Conservation (phyloP, 2,797 vertebrate genomes). For the Urocyon cinereoargenteus region DNA sequence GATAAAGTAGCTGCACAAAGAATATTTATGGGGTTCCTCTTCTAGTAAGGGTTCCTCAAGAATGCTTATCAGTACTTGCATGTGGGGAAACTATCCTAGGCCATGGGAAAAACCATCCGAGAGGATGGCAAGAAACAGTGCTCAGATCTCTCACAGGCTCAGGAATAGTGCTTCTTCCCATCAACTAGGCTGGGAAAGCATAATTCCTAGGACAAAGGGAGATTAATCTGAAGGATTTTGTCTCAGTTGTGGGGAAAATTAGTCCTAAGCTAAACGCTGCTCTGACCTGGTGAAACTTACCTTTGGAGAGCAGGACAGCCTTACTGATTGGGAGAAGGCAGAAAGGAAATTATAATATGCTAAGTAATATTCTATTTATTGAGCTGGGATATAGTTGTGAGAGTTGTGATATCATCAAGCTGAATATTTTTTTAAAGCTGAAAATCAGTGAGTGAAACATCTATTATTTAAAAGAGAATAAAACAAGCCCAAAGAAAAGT, state of each 20-base stretch:
- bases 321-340: not conserved
- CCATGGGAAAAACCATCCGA: not conserved
- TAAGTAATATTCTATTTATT: constrained; percentile 11
- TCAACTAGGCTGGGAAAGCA: not conserved
- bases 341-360: not conserved
- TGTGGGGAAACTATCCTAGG: not conserved
- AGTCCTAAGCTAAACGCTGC: not conserved
- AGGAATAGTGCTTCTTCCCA: not conserved
- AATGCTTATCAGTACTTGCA: not conserved
- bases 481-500: not conserved
- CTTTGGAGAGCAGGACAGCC: not conserved
- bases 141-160: not conserved
- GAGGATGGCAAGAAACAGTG: not conserved
- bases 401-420: not conserved
- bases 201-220: not conserved
- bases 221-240: not conserved
- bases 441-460: not conserved
- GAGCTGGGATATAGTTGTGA: not conserved
- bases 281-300: not conserved
- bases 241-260: not conserved
- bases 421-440: constrained; percentile 35
- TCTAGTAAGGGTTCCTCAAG: not conserved
- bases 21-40: not conserved
- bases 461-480: not conserved
- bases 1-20: not conserved